A percentile compares a stretch with the other conserved stretches of the same genome.
These are phyloP conservation scores for Okapia johnstoni DNA, from an alignment of 2,113 vertebrate genomes.

Conservation along the genomic window DNA sequence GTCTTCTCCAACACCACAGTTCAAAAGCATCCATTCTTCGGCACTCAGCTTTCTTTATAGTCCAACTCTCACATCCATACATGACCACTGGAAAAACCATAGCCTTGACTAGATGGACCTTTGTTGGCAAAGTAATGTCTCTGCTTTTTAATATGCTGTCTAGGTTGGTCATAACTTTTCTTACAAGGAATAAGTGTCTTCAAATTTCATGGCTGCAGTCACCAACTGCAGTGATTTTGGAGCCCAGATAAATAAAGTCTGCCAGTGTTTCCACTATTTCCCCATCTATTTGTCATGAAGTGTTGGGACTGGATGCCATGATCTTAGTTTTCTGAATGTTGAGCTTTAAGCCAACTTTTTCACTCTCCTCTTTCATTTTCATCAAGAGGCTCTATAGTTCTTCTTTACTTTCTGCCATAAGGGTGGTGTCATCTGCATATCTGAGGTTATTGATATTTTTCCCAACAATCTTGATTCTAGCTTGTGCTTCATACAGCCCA, in stretches of 20 bases:
- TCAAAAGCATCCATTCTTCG: not conserved
- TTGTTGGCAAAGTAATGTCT: not conserved
- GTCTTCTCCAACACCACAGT: not conserved
- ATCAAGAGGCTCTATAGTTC: not conserved
- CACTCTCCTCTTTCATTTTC: not conserved
- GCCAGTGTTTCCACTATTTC: not conserved
- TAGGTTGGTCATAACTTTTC: not conserved
- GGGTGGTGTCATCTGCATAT: not conserved
- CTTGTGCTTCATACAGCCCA: not conserved
- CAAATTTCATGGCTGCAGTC: not conserved
- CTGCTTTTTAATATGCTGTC: not conserved
- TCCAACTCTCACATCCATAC: not conserved
- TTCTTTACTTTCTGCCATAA: not conserved
- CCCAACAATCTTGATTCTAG: not conserved
- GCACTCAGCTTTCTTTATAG: not conserved
- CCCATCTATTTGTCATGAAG: not conserved
- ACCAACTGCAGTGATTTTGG: not conserved
- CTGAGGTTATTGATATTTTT: not conserved
- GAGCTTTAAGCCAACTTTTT: not conserved
- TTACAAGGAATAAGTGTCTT: not conserved
- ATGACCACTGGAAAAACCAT: not conserved
- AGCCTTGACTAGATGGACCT: not conserved
- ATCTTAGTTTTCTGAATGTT: not conserved
- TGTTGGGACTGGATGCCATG: not conserved
- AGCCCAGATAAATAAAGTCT: not conserved